Evolutionary conservation across 1,140 invertebrate genomes (phyloP).

Genomic region (Probaryconus sp.): DNA sequence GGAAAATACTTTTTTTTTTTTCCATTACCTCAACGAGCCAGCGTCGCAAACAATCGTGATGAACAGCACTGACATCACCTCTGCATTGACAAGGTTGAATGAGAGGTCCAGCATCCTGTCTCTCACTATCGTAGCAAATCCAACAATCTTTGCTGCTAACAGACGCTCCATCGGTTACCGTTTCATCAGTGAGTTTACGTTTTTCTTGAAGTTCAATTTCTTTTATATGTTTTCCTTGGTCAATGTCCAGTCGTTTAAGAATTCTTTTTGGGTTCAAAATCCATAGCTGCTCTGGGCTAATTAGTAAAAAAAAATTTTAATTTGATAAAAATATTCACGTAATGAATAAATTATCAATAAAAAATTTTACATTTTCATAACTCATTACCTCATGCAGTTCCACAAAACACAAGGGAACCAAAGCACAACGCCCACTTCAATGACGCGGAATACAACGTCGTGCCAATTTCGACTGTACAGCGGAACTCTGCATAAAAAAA

Average conservation of each 20-base stretch:
- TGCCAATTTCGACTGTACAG: slow-evolving; percentile 93
- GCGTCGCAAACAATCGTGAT: slow-evolving; percentile 94
- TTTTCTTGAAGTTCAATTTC: slow-evolving; percentile 80
- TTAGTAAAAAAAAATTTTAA: slow-evolving; percentile 38
- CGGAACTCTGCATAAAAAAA: slow-evolving; percentile 83
- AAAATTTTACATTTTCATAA: slow-evolving; percentile 60
- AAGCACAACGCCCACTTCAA: slow-evolving; percentile 94
- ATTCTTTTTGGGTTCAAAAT: slow-evolving; percentile 94
- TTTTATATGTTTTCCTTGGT: slow-evolving; percentile 70
- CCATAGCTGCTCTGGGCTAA: slow-evolving; percentile 94
- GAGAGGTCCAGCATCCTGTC: slow-evolving; percentile 85
- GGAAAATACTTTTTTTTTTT: no score
- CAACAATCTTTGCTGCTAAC: slow-evolving; percentile 86
- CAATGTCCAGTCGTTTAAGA: slow-evolving; percentile 82
- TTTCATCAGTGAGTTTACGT: slow-evolving; percentile 59
- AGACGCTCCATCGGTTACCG: slow-evolving; percentile 65
- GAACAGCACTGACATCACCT: slow-evolving; percentile 92
- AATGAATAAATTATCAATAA: slow-evolving; percentile 1
- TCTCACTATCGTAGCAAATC: slow-evolving; percentile 94
- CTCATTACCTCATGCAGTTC: slow-evolving; percentile 90
- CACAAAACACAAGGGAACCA: slow-evolving; percentile 97
- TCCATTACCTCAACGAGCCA: slow-evolving; percentile 88
- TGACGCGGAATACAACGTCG: slow-evolving; percentile 92
- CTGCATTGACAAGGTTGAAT: slow-evolving; percentile 94
- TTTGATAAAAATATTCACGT: slow-evolving; percentile 3